Conservation (phyloP, 2,797 vertebrate species). For the Lophotriccus pileatus region DNA sequence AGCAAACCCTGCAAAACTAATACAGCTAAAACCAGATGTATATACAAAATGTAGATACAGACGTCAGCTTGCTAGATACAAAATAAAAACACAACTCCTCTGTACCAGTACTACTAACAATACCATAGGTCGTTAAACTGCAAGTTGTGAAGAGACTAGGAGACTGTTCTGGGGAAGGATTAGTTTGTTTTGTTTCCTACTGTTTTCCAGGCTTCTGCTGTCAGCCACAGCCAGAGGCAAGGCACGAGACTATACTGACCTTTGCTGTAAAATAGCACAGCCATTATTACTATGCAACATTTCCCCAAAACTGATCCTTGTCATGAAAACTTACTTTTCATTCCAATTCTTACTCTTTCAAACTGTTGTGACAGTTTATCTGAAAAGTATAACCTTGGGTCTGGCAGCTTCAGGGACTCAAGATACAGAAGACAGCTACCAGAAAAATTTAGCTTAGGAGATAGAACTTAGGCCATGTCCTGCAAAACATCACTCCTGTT, state of each 20-base stretch:
- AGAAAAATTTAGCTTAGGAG: background rate
- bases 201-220: background rate
- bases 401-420: background rate
- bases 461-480: background rate
- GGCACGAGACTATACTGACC: background rate
- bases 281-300: rapidly evolving
- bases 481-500: background rate
- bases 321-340: background rate
- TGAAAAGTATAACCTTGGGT: background rate
- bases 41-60: background rate
- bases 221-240: background rate
- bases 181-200: background rate
- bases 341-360: background rate
- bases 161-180: background rate
- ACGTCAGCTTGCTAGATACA: background rate
- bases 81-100: background rate
- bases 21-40: background rate
- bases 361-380: background rate
- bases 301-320: background rate
- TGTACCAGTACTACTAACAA: background rate
- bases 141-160: background rate
- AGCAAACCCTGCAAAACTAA: background rate
- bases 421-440: background rate
- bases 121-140: background rate
- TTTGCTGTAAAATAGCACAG: background rate